Percentiles rank a stretch among this genome's conserved stretches.
phyloP scores from a whole-genome alignment of 2,888 invertebrate genomes.

The Laothoe populi region DNA sequence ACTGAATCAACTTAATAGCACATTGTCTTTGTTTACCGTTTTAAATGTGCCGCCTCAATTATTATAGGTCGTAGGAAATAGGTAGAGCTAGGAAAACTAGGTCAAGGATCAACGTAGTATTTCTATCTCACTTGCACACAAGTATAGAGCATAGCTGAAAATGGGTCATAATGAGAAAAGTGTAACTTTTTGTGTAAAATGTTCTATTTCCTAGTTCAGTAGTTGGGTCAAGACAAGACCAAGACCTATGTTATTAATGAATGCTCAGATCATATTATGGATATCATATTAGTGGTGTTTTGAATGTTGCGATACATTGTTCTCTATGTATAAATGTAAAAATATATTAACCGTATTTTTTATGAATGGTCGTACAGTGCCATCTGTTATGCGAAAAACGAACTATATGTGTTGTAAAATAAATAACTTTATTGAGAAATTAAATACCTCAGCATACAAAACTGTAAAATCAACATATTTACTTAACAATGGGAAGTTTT shows the following conservation, averaged over 20 bases:
- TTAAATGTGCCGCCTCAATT: slow-evolving; percentile 48
- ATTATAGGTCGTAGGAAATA: slow-evolving; percentile 31
- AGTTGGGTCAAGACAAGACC: too few relatives aligned
- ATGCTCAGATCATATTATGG: not conserved
- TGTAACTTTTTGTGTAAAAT: slow-evolving; percentile 22
- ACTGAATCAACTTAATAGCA: not conserved
- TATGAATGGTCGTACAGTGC: not conserved
- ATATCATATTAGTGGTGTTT: not conserved
- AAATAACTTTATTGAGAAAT: too few relatives aligned
- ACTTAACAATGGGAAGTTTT: too few relatives aligned
- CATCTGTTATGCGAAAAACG: not conserved
- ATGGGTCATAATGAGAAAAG: slow-evolving; percentile 45
- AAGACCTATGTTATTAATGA: not conserved
- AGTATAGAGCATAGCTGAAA: slow-evolving; percentile 39
- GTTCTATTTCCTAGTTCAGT: not conserved
- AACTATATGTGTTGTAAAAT: not conserved
- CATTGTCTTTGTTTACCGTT: slow-evolving; percentile 30
- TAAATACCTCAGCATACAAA: too few relatives aligned
- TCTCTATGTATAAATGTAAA: not conserved
- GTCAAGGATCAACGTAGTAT: slow-evolving; percentile 57
- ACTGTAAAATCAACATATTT: too few relatives aligned
- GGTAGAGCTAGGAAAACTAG: slow-evolving; percentile 48
- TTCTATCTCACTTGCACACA: slow-evolving; percentile 53
- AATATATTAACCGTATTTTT: not conserved
- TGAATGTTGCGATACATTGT: not conserved